phyloP scores from a whole-genome alignment of 2,113 vertebrate genomes.

The Numida meleagris region DNA sequence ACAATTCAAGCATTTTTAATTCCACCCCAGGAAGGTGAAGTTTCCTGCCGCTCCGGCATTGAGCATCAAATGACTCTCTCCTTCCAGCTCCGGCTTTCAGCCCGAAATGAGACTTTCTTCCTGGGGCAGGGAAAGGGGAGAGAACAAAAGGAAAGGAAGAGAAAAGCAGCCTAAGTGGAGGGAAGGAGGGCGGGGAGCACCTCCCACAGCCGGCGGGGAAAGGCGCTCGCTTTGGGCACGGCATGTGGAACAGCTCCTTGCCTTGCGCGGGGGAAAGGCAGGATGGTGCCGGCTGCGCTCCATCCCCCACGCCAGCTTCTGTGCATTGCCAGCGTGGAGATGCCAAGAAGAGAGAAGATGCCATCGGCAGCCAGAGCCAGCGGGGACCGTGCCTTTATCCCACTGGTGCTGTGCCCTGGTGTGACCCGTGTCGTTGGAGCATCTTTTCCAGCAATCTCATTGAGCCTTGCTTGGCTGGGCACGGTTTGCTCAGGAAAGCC shows the following conservation, averaged over 20 bases:
- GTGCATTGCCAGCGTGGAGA: neutral
- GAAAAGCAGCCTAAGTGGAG: neutral
- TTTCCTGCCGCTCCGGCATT: slow-evolving; percentile 47
- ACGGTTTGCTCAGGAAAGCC: neutral
- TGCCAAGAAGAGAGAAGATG: neutral
- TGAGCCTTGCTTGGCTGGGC: neutral
- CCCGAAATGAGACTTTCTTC: slow-evolving; percentile 52
- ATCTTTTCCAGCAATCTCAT: neutral
- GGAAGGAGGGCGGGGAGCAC: neutral
- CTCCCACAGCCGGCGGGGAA: neutral
- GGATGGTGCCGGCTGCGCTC: neutral
- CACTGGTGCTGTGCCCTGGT: neutral
- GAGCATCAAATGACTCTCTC: slow-evolving; percentile 41
- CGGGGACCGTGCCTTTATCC: neutral
- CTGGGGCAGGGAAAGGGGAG: neutral
- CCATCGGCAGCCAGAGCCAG: neutral
- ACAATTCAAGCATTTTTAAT: slow-evolving; percentile 58
- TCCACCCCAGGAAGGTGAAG: slow-evolving; percentile 59
- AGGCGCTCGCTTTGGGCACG: neutral
- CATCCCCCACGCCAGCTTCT: neutral
- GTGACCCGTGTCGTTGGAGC: neutral
- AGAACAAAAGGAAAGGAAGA: neutral
- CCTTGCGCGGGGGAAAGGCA: neutral
- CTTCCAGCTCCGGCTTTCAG: neutral
- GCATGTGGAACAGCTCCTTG: neutral